Evolutionary conservation across 2,888 invertebrate species (phyloP).

Genomic region (Mactromeris polynyma): DNA sequence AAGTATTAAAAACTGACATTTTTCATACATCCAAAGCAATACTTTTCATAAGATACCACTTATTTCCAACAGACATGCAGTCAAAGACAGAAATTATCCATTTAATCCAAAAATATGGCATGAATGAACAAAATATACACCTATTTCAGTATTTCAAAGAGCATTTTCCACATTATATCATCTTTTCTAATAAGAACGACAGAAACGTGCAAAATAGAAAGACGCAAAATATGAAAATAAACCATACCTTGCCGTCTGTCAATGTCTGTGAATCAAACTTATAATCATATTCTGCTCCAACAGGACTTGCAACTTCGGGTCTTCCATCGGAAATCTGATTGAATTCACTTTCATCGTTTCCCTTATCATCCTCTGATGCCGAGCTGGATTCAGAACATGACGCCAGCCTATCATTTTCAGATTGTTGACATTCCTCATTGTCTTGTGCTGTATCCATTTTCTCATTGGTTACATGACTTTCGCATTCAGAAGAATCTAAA

Average conservation of each 20-base stretch:
- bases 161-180: too few species aligned
- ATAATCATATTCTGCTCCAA: conserved; percentile 69
- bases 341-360: conserved; percentile 43
- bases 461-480: neutral
- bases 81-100: too few species aligned
- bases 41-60: too few species aligned
- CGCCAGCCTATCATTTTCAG: conserved; percentile 6
- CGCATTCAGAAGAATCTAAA: neutral
- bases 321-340: conserved; percentile 41
- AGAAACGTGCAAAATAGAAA: neutral
- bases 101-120: too few species aligned
- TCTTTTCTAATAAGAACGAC: too few species aligned
- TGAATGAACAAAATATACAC: too few species aligned
- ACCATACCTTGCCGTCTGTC: conserved; percentile 82
- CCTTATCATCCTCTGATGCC: conserved; percentile 38
- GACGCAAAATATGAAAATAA: neutral
- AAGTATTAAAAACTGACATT: too few species aligned
- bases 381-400: conserved; percentile 5
- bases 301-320: conserved; percentile 27
- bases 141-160: too few species aligned
- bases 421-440: conserved; percentile 11
- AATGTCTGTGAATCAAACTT: conserved; percentile 81
- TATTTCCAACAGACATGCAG: too few species aligned
- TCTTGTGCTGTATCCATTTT: neutral
- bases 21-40: too few species aligned